These are phyloP conservation scores for Drosophila nr. perissopoda DNA, from an alignment of 2,888 invertebrate genomes.

Conservation along the genomic window DNA sequence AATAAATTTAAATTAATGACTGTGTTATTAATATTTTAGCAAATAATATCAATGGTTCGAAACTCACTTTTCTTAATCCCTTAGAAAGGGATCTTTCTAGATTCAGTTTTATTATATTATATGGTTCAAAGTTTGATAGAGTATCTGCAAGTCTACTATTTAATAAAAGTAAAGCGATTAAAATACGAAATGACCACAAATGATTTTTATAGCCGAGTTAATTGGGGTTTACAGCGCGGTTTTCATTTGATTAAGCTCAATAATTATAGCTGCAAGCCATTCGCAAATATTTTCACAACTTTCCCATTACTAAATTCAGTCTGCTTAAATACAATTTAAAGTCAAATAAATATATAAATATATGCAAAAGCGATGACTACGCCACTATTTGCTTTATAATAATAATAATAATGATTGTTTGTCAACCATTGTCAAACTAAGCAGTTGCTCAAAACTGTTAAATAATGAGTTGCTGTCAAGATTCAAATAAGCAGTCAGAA, in stretches of 20 bases:
- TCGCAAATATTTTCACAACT: slow-evolving; percentile 45
- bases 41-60: neutral
- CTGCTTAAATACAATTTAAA: slow-evolving; percentile 27
- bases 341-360: slow-evolving; percentile 9
- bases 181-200: slow-evolving; percentile 68
- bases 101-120: neutral
- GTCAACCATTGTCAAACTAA: neutral
- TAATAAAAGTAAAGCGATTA: slow-evolving; percentile 14
- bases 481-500: too few relatives aligned
- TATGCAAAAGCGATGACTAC: neutral
- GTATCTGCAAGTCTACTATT: slow-evolving; percentile 16
- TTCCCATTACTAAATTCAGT: slow-evolving; percentile 18
- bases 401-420: neutral
- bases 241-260: slow-evolving; percentile 75
- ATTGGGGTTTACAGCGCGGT: slow-evolving; percentile 71
- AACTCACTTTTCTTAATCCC: neutral
- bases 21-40: neutral
- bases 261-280: slow-evolving; percentile 57
- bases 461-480: too few relatives aligned
- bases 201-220: slow-evolving; percentile 75
- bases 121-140: neutral
- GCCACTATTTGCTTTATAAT: neutral
- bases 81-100: neutral
- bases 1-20: neutral
- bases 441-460: neutral